A percentile compares a stretch with the other conserved stretches of the same genome.
phyloP scores from a whole-genome alignment of 2,888 invertebrate species.

The Nomada lathburiana region DNA sequence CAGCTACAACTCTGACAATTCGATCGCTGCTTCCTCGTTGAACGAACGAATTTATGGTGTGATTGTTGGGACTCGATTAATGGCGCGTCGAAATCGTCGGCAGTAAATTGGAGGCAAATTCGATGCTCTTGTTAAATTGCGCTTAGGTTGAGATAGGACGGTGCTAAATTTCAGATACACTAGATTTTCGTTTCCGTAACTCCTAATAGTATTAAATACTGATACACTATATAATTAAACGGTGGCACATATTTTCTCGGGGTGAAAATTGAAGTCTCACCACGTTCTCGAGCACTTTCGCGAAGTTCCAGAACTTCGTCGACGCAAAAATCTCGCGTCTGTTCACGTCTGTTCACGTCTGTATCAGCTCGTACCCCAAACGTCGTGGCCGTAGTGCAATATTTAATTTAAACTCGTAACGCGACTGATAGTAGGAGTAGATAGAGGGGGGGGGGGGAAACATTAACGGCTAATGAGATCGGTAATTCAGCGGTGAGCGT shows the following conservation, averaged over 20 bases:
- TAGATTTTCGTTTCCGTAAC: not conserved
- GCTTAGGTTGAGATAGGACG: not conserved
- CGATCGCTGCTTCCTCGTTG: conserved; percentile 15
- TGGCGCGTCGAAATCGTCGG: not conserved
- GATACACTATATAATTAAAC: too few species aligned
- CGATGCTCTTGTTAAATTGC: too few species aligned
- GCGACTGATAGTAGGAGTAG: conserved; percentile 30
- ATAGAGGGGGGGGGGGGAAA: conserved; percentile 14
- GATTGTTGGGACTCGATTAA: conserved; percentile 13
- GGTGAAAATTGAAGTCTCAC: too few species aligned
- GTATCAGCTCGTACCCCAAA: too few species aligned
- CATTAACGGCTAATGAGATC: conserved; percentile 49
- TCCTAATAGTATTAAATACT: not conserved
- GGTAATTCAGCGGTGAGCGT: conserved; percentile 40
- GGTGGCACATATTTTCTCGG: too few species aligned
- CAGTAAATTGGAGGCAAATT: not conserved
- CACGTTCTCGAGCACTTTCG: too few species aligned
- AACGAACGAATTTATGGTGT: conserved; percentile 6
- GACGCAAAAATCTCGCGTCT: too few species aligned
- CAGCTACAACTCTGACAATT: not conserved
- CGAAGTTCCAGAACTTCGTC: too few species aligned
- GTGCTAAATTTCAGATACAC: not conserved
- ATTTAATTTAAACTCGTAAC: conserved; percentile 22
- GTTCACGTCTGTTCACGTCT: too few species aligned
- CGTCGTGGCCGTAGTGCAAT: not conserved